These are phyloP conservation scores for Stegastes partitus DNA, from an alignment of 2,113 vertebrate species.

Conservation along the genomic window DNA sequence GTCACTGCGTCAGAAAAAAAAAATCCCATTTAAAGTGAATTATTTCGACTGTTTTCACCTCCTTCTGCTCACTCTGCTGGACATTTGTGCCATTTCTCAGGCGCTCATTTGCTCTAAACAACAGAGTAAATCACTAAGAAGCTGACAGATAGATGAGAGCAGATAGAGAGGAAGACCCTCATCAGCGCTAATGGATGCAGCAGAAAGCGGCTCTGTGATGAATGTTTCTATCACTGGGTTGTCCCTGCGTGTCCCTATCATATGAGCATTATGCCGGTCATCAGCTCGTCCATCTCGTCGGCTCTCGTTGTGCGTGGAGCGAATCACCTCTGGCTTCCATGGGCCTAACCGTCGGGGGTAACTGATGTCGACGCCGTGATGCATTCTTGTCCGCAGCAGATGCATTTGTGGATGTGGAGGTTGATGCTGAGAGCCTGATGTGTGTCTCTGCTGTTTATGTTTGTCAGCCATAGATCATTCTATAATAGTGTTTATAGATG, in stretches of 20 bases:
- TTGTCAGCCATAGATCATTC: conserved; percentile 14
- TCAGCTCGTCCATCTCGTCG: conserved; percentile 13
- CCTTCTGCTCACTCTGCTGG: neutral
- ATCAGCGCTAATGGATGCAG: conserved; percentile 41
- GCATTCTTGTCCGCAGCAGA: conserved; percentile 11
- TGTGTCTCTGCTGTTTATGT: conserved; percentile 17
- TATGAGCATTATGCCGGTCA: neutral
- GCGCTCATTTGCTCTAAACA: conserved; percentile 4
- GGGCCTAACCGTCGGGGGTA: neutral
- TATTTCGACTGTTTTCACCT: neutral
- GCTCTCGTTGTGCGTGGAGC: neutral
- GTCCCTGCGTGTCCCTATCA: neutral
- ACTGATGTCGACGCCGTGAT: conserved; percentile 9
- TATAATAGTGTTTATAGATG: conserved; percentile 25
- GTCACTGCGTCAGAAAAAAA: neutral
- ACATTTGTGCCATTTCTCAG: neutral
- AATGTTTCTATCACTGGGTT: conserved; percentile 37
- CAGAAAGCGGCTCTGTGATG: conserved; percentile 35
- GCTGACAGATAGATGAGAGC: neutral
- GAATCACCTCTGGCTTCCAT: conserved; percentile 36
- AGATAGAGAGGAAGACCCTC: conserved; percentile 34
- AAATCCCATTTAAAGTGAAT: neutral
- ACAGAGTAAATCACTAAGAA: conserved; percentile 6
- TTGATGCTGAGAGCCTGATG: neutral
- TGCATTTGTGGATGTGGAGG: neutral